Evolutionary conservation across 2,888 invertebrate species (phyloP).

Genomic region (Apamea sordens): DNA sequence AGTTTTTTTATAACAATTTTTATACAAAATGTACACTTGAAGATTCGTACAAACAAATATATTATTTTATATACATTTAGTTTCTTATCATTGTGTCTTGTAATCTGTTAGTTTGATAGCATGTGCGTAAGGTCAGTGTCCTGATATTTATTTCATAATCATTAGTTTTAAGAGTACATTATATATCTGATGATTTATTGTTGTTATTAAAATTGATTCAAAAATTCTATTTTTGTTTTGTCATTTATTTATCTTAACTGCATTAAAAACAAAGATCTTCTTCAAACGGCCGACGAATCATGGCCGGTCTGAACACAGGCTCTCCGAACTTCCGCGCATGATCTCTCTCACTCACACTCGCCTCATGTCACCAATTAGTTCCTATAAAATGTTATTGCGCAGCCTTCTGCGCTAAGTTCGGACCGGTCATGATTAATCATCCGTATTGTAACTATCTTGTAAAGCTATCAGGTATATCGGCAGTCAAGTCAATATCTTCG

Average conservation of each 20-base stretch:
- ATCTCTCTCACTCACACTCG: too few relatives aligned
- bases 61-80: slow-evolving; percentile 16
- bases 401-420: too few relatives aligned
- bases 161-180: slow-evolving; percentile 62
- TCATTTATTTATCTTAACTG: not conserved
- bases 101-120: slow-evolving; percentile 58
- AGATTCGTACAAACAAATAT: slow-evolving; percentile 8
- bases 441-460: too few relatives aligned
- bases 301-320: too few relatives aligned
- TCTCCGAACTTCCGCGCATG: too few relatives aligned
- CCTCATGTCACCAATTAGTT: too few relatives aligned
- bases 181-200: slow-evolving; percentile 58
- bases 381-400: too few relatives aligned
- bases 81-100: slow-evolving; percentile 22
- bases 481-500: too few relatives aligned
- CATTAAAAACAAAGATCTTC: not conserved
- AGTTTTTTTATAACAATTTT: slow-evolving; percentile 35
- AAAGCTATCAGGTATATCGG: too few relatives aligned
- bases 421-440: too few relatives aligned
- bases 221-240: slow-evolving; percentile 21
- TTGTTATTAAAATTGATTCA: slow-evolving; percentile 63
- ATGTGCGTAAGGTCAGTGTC: slow-evolving; percentile 52
- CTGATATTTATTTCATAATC: slow-evolving; percentile 67
- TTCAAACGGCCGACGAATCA: too few relatives aligned
- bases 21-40: slow-evolving; percentile 33